These are phyloP conservation scores for Aviceda subcristata DNA, from an alignment of 2,113 vertebrate species.

Conservation along the genomic window DNA sequence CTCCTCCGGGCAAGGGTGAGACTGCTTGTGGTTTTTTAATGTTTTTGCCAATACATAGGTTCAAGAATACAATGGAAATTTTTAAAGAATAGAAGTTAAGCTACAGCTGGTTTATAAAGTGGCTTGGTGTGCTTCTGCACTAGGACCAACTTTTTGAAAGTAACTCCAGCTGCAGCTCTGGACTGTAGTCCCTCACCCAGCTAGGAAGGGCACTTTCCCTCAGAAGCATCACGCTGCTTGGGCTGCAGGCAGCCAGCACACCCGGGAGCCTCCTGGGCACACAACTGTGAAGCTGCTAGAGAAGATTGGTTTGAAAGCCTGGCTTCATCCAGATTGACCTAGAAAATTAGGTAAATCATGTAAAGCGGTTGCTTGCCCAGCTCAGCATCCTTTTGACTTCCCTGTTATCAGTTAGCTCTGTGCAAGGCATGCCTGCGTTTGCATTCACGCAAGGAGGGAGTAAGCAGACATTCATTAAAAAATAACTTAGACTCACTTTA, in stretches of 20 bases:
- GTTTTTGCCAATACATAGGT: not conserved
- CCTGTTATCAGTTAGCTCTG: not conserved
- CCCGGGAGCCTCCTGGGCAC: not conserved
- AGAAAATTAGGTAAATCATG: conserved; percentile 4
- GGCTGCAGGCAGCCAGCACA: not conserved
- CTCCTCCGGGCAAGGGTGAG: not conserved
- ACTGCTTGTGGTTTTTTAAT: not conserved
- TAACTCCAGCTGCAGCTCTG: not conserved
- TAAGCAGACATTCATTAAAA: conserved; percentile 60
- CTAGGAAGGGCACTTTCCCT: not conserved
- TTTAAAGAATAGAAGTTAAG: not conserved
- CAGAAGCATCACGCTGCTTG: not conserved
- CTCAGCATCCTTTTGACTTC: not conserved
- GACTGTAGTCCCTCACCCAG: not conserved
- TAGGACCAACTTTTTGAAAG: not conserved
- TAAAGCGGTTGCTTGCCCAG: not conserved
- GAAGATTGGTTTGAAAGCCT: not conserved
- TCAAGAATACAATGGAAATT: not conserved
- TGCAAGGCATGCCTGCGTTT: not conserved
- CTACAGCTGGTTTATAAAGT: not conserved
- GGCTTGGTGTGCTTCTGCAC: not conserved
- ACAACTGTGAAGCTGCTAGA: not conserved
- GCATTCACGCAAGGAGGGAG: not conserved
- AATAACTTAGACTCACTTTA: conserved; percentile 40
- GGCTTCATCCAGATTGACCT: not conserved